Percentiles rank a stretch among this genome's conserved stretches.
Conservation (phyloP, 92 coral and sea anemone species). For the Desmophyllum pertusum region DNA sequence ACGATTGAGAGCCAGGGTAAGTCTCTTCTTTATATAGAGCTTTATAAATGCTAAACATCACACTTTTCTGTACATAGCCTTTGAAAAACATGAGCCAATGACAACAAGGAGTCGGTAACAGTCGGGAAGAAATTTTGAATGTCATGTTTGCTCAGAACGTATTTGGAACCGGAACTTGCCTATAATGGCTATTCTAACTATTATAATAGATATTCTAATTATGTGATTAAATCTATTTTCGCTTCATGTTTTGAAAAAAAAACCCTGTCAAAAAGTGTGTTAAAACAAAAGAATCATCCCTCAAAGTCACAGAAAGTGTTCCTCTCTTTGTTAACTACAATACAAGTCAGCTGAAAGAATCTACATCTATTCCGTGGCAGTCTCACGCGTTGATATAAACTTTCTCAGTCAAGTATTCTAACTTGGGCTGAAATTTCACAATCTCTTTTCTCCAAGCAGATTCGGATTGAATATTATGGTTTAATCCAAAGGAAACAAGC, state of each 20-base stretch:
- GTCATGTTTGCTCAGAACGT: constrained; percentile 3
- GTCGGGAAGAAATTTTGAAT: background rate
- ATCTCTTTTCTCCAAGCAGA: background rate
- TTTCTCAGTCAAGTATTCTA: background rate
- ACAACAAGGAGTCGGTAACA: background rate
- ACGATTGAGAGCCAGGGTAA: constrained; percentile 76
- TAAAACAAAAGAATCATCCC: background rate
- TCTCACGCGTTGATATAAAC: background rate
- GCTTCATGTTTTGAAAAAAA: constrained; percentile 17
- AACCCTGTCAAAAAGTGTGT: background rate
- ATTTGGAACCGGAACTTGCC: constrained; percentile 7
- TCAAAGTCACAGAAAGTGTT: background rate
- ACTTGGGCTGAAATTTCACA: background rate
- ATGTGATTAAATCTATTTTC: constrained; percentile 15
- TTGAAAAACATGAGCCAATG: background rate
- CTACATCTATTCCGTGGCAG: background rate
- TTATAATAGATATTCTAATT: constrained; percentile 4
- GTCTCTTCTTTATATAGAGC: constrained; percentile 15
- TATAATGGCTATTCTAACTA: constrained; percentile 2
- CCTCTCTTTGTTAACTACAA: background rate
- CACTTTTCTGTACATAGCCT: background rate
- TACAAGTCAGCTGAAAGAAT: background rate
- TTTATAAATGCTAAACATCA: background rate
- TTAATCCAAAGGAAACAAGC: background rate
- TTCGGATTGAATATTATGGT: background rate